A percentile compares a stretch with the other conserved stretches of the same genome.
These are phyloP conservation scores for Plusia festucae DNA, from an alignment of 2,888 invertebrate genomes.

Conservation along the genomic window DNA sequence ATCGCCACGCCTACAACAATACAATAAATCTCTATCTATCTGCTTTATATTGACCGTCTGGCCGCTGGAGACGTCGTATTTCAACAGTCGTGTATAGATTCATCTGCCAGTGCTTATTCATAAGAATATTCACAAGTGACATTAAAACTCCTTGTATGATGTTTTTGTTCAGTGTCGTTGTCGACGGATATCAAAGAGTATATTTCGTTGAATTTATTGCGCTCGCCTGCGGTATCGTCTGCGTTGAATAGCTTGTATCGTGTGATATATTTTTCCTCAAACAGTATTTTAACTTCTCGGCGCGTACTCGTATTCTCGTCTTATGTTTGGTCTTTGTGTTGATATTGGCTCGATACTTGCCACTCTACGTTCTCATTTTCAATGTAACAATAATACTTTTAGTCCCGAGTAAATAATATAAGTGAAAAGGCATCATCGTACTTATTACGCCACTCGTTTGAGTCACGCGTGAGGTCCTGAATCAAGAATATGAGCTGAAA, in stretches of 20 bases:
- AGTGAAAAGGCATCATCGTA: slow-evolving; percentile 59
- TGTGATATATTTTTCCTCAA: slow-evolving; percentile 72
- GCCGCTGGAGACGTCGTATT: slow-evolving; percentile 79
- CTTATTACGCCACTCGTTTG: slow-evolving; percentile 44
- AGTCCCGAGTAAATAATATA: slow-evolving; percentile 39
- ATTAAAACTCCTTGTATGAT: slow-evolving; percentile 83
- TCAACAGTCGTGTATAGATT: slow-evolving; percentile 86
- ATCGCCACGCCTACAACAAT: slow-evolving; percentile 80
- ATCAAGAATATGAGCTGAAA: slow-evolving; percentile 80
- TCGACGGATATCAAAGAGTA: slow-evolving; percentile 79
- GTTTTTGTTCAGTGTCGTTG: slow-evolving; percentile 80
- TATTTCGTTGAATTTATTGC: slow-evolving; percentile 80
- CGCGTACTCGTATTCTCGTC: slow-evolving; percentile 53
- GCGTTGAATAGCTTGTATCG: slow-evolving; percentile 69
- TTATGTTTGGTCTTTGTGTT: slow-evolving; percentile 62
- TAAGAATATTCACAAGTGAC: slow-evolving; percentile 81
- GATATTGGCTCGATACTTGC: slow-evolving; percentile 64
- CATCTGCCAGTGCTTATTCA: slow-evolving; percentile 82
- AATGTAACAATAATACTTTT: slow-evolving; percentile 49
- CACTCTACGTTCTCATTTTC: slow-evolving; percentile 52
- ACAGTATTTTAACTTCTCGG: slow-evolving; percentile 58
- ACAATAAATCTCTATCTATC: slow-evolving; percentile 75
- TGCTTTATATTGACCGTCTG: slow-evolving; percentile 76
- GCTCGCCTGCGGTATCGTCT: slow-evolving; percentile 67
- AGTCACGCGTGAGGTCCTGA: slow-evolving; percentile 76